Percentiles rank a stretch among this genome's conserved stretches.
These are phyloP conservation scores for Atherinosoma microstoma DNA, from an alignment of 2,797 vertebrate species.

Conservation along the genomic window DNA sequence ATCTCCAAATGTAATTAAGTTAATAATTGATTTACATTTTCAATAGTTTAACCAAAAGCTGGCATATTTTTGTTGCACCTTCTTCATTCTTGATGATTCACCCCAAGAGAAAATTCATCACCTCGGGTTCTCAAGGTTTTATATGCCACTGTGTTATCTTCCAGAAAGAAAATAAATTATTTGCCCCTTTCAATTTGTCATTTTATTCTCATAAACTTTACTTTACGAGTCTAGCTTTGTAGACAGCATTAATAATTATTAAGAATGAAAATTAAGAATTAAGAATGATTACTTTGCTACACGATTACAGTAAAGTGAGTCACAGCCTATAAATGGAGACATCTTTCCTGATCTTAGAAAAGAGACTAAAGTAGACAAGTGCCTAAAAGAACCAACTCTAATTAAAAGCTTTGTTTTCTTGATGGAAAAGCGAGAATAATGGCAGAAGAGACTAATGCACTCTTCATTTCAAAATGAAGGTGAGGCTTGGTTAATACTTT, in stretches of 20 bases:
- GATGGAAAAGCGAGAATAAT: too few relatives aligned
- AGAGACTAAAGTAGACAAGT: not conserved
- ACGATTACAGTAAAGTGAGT: not conserved
- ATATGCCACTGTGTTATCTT: not conserved
- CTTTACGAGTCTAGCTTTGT: not conserved
- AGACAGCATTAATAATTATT: not conserved
- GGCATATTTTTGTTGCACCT: too few relatives aligned
- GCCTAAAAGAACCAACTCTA: not conserved
- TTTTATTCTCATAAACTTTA: not conserved
- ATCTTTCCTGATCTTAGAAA: not conserved
- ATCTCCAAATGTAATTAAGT: too few relatives aligned
- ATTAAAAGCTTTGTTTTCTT: too few relatives aligned
- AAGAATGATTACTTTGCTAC: not conserved
- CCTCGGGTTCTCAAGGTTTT: not conserved
- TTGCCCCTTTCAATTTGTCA: not conserved
- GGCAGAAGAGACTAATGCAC: too few relatives aligned
- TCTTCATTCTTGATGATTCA: not conserved
- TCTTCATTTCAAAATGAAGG: not conserved
- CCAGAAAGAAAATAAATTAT: not conserved
- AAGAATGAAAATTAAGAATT: not conserved
- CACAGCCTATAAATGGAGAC: not conserved
- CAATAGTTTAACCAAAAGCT: too few relatives aligned
- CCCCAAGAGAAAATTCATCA: not conserved
- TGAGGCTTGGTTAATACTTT: not conserved
- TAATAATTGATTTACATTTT: too few relatives aligned